Percentiles rank a stretch among this genome's conserved stretches.
phyloP scores from a whole-genome alignment of 2,888 invertebrate genomes.

The Chironomus riparius region DNA sequence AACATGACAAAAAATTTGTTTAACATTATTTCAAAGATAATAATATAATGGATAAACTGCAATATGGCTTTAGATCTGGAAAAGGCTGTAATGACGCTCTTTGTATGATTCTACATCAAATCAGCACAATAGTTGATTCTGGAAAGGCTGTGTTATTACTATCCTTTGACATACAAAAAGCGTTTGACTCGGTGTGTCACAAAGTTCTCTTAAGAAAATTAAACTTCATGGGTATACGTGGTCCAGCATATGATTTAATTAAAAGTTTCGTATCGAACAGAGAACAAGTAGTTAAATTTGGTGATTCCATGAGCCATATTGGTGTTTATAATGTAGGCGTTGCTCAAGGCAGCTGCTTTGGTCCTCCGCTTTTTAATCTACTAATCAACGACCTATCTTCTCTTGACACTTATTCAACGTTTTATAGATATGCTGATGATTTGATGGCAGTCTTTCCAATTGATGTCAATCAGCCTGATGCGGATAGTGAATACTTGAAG shows the following conservation, averaged over 20 bases:
- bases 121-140: background rate
- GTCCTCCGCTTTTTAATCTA: background rate
- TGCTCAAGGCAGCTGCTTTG: background rate
- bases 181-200: background rate
- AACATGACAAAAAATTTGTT: no score
- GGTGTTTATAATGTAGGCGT: background rate
- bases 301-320: background rate
- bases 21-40: no score
- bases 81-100: background rate
- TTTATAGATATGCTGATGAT: background rate
- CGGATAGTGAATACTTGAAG: no score
- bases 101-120: background rate
- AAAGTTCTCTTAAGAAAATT: background rate
- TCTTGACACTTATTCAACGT: background rate
- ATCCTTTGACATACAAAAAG: background rate
- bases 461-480: background rate
- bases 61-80: background rate
- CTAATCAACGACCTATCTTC: background rate
- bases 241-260: background rate
- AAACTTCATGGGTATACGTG: background rate
- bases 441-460: background rate
- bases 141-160: background rate
- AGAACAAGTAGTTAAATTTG: background rate
- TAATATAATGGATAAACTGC: no score
- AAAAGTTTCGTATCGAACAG: background rate